Percentiles rank a stretch among this genome's conserved stretches.
These are phyloP conservation scores for Florisuga fusca DNA, from an alignment of 2,797 vertebrate species.

Conservation along the genomic window DNA sequence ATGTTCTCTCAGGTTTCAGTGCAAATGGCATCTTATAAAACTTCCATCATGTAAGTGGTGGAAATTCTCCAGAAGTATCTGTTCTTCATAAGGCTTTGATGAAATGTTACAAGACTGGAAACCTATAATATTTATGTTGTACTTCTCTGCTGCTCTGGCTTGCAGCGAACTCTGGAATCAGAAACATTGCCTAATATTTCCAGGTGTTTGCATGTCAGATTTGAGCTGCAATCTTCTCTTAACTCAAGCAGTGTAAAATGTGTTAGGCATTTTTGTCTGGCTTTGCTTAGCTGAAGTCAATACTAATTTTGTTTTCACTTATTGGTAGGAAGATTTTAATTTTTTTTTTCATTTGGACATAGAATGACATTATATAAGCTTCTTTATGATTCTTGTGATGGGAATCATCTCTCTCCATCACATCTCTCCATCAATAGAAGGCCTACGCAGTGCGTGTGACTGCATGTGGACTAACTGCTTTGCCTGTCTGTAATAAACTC, in stretches of 20 bases:
- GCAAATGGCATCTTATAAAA: not conserved
- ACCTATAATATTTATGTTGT: not conserved
- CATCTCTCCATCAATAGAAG: not conserved
- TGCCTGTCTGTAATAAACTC: not conserved
- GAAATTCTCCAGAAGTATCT: slow-evolving; percentile 14
- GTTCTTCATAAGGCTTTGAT: slow-evolving; percentile 8
- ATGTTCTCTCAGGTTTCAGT: not conserved
- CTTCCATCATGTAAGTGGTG: not conserved
- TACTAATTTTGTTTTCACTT: slow-evolving; percentile 4
- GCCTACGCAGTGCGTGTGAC: not conserved
- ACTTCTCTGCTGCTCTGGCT: not conserved
- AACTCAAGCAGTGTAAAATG: not conserved
- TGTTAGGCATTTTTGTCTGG: not conserved
- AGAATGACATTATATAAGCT: not conserved
- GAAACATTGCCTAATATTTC: not conserved
- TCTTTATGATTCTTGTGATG: not conserved
- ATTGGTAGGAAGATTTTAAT: not conserved
- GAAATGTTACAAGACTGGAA: slow-evolving; percentile 33
- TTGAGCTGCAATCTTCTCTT: not conserved
- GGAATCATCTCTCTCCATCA: not conserved
- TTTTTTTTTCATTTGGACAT: not conserved
- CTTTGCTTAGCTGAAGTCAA: not conserved
- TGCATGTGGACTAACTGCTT: not conserved
- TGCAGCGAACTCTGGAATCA: not conserved
- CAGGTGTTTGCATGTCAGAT: slow-evolving; percentile 4